A percentile compares a stretch with the other conserved stretches of the same genome.
Conservation (phyloP, 2,113 vertebrate species). For the Sprattus sprattus region DNA sequence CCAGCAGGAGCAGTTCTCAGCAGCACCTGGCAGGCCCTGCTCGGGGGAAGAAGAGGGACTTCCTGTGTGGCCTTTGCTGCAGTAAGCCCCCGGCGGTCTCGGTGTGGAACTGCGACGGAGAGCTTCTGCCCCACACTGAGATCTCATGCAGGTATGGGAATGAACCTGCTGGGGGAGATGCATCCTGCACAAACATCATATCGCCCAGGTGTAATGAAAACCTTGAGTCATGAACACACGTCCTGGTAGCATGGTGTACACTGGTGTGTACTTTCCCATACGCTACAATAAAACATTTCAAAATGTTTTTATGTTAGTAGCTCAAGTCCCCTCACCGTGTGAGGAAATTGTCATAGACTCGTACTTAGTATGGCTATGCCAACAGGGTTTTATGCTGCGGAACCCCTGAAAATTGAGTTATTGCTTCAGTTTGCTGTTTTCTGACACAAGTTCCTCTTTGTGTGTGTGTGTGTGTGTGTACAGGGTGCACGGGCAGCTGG, state of each 20-base stretch:
- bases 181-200: neutral
- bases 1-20: slow-evolving; percentile 54
- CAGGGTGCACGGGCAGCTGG: slow-evolving; percentile 77
- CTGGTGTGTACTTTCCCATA: neutral
- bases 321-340: too few relatives aligned
- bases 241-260: neutral
- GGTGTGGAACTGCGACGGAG: slow-evolving; percentile 81
- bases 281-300: too few relatives aligned
- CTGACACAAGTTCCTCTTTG: too few relatives aligned
- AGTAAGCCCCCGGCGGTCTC: slow-evolving; percentile 58
- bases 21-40: slow-evolving; percentile 48
- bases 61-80: slow-evolving; percentile 65
- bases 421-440: neutral
- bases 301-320: too few relatives aligned
- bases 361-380: too few relatives aligned
- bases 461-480: neutral
- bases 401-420: neutral
- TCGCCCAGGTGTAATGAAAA: neutral
- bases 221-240: neutral
- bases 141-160: slow-evolving; percentile 68
- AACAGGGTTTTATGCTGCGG: too few relatives aligned
- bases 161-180: neutral
- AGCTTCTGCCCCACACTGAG: slow-evolving; percentile 67
- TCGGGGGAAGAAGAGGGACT: slow-evolving; percentile 23
- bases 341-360: too few relatives aligned